A percentile compares a stretch with the other conserved stretches of the same genome.
Conservation (phyloP, 2,888 invertebrate species). For the Trichopria drosophilae region DNA sequence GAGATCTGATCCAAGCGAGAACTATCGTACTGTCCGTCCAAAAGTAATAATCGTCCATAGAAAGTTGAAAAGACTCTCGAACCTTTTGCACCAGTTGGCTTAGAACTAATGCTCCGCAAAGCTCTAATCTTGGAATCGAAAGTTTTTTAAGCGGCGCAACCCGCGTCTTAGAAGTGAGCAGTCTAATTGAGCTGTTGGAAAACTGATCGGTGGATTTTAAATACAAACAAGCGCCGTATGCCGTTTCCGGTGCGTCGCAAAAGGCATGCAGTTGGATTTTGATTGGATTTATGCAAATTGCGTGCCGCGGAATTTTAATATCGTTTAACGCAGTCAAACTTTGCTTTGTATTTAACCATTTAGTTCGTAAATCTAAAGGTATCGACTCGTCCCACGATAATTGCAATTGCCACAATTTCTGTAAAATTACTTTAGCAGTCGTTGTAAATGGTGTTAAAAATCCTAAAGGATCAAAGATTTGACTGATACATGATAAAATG, state of each 20-base stretch:
- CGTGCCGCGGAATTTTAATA: constrained; percentile 11
- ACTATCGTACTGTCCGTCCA: no score
- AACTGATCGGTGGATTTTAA: neutral
- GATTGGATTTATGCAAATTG: neutral
- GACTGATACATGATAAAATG: neutral
- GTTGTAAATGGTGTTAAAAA: constrained; percentile 2
- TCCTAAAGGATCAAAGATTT: constrained; percentile 2
- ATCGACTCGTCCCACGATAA: constrained; percentile 14
- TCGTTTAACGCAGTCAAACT: neutral
- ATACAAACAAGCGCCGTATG: constrained; percentile 21
- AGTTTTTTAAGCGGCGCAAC: neutral
- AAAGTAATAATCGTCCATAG: neutral
- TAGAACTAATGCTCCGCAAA: no score
- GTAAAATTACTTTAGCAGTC: neutral
- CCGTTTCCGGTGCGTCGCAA: no score
- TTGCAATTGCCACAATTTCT: neutral
- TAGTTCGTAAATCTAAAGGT: neutral
- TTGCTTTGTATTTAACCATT: neutral
- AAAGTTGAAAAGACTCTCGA: neutral
- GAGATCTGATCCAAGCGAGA: neutral
- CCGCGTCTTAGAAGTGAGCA: neutral
- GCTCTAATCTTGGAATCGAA: no score
- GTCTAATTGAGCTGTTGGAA: neutral
- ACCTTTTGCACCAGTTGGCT: neutral
- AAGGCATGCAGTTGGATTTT: constrained; percentile 14